Evolutionary conservation across 2,113 vertebrate species (phyloP).

Genomic region (Eolophus roseicapilla): DNA sequence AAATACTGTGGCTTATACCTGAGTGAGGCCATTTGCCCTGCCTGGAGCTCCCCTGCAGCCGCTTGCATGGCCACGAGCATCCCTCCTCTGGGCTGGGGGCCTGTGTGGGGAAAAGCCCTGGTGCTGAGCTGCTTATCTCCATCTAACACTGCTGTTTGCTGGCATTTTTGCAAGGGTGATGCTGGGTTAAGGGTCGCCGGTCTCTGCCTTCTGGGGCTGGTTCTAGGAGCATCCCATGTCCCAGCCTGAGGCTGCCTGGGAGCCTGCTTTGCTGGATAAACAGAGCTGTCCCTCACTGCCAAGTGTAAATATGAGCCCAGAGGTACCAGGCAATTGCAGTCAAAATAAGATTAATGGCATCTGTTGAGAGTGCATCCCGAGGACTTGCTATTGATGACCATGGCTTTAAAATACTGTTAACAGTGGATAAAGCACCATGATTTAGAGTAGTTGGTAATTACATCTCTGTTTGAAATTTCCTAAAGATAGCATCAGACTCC

Average conservation of each 20-base stretch:
- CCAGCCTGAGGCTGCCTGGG: accelerated
- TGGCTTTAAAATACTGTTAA: constrained; percentile 39
- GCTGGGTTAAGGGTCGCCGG: not conserved
- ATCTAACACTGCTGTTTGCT: not conserved
- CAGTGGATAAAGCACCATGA: not conserved
- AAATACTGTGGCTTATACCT: not conserved
- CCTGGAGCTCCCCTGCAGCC: not conserved
- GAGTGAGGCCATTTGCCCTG: not conserved
- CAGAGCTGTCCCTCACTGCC: not conserved
- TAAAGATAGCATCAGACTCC: constrained; percentile 23
- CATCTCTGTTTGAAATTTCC: constrained; percentile 53
- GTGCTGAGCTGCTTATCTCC: not conserved
- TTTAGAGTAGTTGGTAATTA: constrained; percentile 5
- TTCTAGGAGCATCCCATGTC: not conserved
- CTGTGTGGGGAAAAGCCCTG: not conserved
- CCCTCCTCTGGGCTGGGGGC: not conserved
- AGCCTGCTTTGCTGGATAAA: not conserved
- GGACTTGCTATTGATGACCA: not conserved
- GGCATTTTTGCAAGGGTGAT: not conserved
- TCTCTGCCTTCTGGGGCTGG: not conserved
- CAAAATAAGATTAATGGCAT: constrained; percentile 28
- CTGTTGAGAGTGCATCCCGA: not conserved
- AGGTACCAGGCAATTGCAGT: not conserved
- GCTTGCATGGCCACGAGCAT: accelerated
- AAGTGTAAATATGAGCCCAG: not conserved